Evolutionary conservation across 2,888 invertebrate species (phyloP).

Genomic region (Gastracanthus pulcherrimus): DNA sequence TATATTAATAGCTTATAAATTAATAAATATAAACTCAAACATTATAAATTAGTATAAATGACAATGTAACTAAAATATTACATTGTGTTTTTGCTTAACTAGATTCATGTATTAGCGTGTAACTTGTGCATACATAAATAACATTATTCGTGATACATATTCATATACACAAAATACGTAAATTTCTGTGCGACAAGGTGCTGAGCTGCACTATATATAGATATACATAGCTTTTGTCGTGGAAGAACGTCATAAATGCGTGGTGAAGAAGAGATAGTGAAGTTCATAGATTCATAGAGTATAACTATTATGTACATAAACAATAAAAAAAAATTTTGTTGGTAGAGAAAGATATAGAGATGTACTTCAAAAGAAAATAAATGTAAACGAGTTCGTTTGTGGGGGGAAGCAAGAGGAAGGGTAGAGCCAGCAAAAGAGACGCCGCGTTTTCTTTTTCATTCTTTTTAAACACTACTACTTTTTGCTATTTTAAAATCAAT

Average conservation of each 20-base stretch:
- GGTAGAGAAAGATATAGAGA: constrained; percentile 48
- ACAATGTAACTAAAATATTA: not conserved
- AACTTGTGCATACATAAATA: constrained; percentile 42
- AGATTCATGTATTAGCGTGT: constrained; percentile 16
- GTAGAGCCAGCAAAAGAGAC: constrained; percentile 77
- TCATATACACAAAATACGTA: constrained; percentile 46
- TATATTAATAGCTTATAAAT: no score
- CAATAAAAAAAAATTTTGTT: constrained; percentile 45
- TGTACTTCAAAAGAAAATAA: constrained; percentile 42
- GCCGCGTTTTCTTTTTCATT: constrained; percentile 66
- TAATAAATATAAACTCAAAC: constrained; percentile 13
- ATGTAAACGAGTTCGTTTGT: constrained; percentile 65
- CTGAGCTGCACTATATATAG: constrained; percentile 20
- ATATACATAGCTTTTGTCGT: constrained; percentile 43
- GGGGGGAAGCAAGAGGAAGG: constrained; percentile 78
- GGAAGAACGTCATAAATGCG: constrained; percentile 57
- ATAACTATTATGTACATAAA: constrained; percentile 42
- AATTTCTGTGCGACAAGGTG: constrained; percentile 42
- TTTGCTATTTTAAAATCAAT: constrained; percentile 6
- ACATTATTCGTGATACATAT: constrained; percentile 36
- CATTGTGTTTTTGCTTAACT: constrained; percentile 2
- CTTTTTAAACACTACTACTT: constrained; percentile 45
- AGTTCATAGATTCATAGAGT: constrained; percentile 49
- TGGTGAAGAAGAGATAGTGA: constrained; percentile 53
- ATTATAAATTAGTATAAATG: not conserved